Percentiles rank a stretch among this genome's conserved stretches.
Evolutionary conservation across 2,113 vertebrate species (phyloP).

Genomic region (Hyperopisus bebe): DNA sequence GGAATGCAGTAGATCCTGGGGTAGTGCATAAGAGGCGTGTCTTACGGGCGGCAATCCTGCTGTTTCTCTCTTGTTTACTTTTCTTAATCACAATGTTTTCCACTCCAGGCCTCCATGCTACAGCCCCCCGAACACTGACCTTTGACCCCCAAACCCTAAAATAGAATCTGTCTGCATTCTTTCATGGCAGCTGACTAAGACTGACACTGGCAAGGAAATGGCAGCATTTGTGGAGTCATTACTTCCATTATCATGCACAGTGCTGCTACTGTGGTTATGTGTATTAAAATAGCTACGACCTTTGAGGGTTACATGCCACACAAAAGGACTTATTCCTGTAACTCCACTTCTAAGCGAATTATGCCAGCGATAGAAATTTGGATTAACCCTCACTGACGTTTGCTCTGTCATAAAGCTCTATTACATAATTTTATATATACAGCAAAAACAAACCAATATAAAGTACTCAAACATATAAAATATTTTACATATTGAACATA

Average conservation of each 20-base stretch:
- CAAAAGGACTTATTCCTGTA: background rate
- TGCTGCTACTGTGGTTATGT: constrained; percentile 22
- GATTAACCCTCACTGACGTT: background rate
- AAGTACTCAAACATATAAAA: background rate
- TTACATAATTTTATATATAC: background rate
- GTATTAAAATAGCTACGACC: constrained; percentile 26
- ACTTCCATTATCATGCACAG: constrained; percentile 20
- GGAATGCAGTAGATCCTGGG: background rate
- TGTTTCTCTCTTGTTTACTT: background rate
- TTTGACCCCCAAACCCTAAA: background rate
- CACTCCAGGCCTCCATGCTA: background rate
- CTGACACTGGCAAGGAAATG: background rate
- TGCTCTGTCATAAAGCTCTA: background rate
- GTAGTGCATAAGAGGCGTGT: background rate
- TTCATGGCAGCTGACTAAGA: background rate
- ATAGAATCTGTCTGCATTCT: background rate
- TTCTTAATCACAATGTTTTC: background rate
- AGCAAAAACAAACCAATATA: background rate
- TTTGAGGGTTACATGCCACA: constrained; percentile 2
- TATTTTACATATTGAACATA: background rate
- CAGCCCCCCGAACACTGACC: background rate
- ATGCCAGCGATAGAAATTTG: background rate
- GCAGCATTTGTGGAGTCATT: background rate
- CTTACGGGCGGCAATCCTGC: background rate
- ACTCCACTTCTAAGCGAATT: background rate